Base-by-base conservation (phyloP, 2,888 invertebrate species). In the Apomyelois bistriatella region DNA sequence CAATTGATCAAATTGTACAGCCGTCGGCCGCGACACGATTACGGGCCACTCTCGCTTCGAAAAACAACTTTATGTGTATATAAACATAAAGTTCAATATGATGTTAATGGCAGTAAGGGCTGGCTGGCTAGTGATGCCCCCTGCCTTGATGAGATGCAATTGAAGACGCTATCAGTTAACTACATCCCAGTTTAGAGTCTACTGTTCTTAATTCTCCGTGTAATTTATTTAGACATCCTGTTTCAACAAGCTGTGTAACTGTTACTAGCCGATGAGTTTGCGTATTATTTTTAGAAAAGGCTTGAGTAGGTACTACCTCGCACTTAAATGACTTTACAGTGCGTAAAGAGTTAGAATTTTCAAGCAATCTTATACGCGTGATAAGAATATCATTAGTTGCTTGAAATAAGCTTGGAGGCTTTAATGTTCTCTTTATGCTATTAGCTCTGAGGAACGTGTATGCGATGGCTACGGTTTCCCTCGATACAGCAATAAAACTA, bases 91-190 rank as follows among this genome's bases (percentile, higher is more conserved):
- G 35, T 38, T 13, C 13, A 15, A n/a, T 28, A 17, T 40, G 10
- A 8, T 8, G 17, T 38, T 13, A 9, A 8, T 6, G 0, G 4
- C 16, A 7, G 9, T 3, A 48, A 57, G 58, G 56, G 58, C 53
- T 54, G 54, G 61, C 49, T 58, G 59, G 62, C 22, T 22, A 22
- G 22, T 5, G 3, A 22, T 2, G 2, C 22, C 5, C 22, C 3
- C 8, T 60, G 57, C 56, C 58, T 58, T 66, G 66, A 72, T 71
- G 68, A 70, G 68, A 68, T 70, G 70, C 74, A 75, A 76, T 76
- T 76, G 72, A 64, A 67, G 65, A 42, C 55, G 46, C 16, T 46
- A 16, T 46, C 46, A 32, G 48, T 53, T 50, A 48, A 48, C 38
- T 50, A 54, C 58, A 57, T 58, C 54, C 51, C 53, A 54, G 53